Evolutionary conservation across 2,797 vertebrate genomes (phyloP).

Genomic region (Spatula clypeata): DNA sequence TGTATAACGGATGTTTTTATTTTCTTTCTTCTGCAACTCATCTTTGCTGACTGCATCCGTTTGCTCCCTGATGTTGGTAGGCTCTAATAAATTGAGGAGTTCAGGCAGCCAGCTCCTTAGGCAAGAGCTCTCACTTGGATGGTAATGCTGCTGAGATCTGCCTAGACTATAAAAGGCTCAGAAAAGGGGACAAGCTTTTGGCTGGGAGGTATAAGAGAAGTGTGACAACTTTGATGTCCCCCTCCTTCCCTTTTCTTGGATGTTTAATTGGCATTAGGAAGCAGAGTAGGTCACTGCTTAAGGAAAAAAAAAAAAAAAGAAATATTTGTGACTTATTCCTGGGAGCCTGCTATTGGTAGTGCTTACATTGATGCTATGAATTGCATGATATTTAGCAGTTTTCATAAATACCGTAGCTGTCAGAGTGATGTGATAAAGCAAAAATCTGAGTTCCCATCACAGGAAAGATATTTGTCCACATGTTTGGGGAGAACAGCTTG

Average conservation of each 20-base stretch:
- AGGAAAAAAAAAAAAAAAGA: slow-evolving; percentile 12
- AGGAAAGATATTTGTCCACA: accelerated
- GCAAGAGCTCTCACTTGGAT: slow-evolving; percentile 55
- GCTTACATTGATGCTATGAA: neutral
- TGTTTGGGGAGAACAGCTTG: neutral
- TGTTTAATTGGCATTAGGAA: slow-evolving; percentile 44
- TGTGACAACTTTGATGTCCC: slow-evolving; percentile 1
- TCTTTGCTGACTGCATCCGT: slow-evolving; percentile 72
- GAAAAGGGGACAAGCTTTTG: slow-evolving; percentile 55
- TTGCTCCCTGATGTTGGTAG: slow-evolving; percentile 80
- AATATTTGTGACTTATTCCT: slow-evolving; percentile 15
- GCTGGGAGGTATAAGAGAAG: slow-evolving; percentile 50
- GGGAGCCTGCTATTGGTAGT: neutral
- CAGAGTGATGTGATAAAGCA: neutral
- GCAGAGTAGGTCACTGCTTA: neutral
- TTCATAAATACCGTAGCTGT: neutral
- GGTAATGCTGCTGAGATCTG: slow-evolving; percentile 72
- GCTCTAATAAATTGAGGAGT: slow-evolving; percentile 79
- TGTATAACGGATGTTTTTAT: slow-evolving; percentile 71
- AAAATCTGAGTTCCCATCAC: neutral
- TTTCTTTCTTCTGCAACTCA: slow-evolving; percentile 65
- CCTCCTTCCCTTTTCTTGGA: neutral
- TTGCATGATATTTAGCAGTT: neutral
- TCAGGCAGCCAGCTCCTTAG: slow-evolving; percentile 80
- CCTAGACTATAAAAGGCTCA: slow-evolving; percentile 68